Percentiles rank a stretch among this genome's conserved stretches.
Evolutionary conservation across 2,113 vertebrate species (phyloP).

Genomic region (Taurulus bubalis): DNA sequence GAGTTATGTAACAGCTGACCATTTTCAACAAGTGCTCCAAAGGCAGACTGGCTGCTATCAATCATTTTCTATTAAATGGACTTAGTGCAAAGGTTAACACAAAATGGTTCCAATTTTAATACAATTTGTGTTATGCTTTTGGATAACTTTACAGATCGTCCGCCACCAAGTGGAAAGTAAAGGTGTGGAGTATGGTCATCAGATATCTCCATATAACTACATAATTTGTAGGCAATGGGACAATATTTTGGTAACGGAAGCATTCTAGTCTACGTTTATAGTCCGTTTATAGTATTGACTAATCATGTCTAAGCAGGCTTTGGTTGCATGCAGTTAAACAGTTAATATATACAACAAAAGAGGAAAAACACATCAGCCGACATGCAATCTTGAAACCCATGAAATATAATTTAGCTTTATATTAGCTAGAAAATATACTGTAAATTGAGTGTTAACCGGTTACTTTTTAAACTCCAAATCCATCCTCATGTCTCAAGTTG

Average conservation of each 20-base stretch:
- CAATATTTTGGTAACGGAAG: background rate
- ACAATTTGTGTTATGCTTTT: background rate
- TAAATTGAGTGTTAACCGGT: background rate
- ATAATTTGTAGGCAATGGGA: background rate
- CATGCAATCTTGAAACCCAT: background rate
- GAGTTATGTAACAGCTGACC: conserved; percentile 18
- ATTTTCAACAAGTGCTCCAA: conserved; percentile 5
- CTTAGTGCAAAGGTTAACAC: background rate
- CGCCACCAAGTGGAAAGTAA: too few relatives aligned
- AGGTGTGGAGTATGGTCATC: background rate
- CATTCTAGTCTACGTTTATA: background rate
- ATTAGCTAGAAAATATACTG: background rate
- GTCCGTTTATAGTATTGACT: background rate
- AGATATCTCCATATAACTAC: background rate
- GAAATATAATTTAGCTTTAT: background rate
- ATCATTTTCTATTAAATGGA: background rate
- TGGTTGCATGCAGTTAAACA: background rate
- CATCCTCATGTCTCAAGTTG: background rate
- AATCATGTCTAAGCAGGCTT: background rate
- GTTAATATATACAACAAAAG: background rate
- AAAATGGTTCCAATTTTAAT: background rate
- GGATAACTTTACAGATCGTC: background rate
- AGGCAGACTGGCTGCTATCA: background rate
- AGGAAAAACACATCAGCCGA: background rate
- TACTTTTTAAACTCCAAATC: background rate